A percentile compares a stretch with the other conserved stretches of the same genome.
Evolutionary conservation across 1,140 invertebrate genomes (phyloP).

Genomic region (Bombus breviceps): DNA sequence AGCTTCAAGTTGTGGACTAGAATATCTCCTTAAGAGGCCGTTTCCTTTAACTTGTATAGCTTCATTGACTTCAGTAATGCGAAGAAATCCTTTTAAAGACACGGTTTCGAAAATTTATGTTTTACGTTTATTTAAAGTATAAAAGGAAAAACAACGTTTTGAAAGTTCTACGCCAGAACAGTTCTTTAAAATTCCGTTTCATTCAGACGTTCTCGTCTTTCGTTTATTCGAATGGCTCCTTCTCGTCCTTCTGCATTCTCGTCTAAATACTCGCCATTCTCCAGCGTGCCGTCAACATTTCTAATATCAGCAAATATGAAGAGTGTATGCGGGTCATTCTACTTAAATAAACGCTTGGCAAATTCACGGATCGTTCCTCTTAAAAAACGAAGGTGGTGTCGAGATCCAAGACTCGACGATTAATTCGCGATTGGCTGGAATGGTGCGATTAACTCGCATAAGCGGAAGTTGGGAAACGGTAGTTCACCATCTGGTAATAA

Average conservation of each 20-base stretch:
- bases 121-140: too few species aligned
- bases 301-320: constrained; percentile 3
- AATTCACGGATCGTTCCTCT: neutral
- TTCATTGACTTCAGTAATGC: neutral
- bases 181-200: neutral
- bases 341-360: neutral
- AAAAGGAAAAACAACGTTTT: neutral
- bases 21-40: neutral
- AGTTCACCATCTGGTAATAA: constrained; percentile 2
- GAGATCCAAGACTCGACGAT: neutral
- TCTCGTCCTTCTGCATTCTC: neutral
- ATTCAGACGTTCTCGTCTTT: neutral
- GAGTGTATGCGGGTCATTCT: neutral
- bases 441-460: neutral
- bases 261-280: neutral
- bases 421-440: neutral
- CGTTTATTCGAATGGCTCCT: neutral
- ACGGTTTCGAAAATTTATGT: neutral
- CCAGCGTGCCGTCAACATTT: neutral
- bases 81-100: neutral
- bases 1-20: neutral
- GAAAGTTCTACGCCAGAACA: neutral
- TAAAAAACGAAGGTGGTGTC: neutral
- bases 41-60: neutral
- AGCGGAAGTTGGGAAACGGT: neutral